phyloP scores from a whole-genome alignment of 2,113 vertebrate species.

The Puma concolor region DNA sequence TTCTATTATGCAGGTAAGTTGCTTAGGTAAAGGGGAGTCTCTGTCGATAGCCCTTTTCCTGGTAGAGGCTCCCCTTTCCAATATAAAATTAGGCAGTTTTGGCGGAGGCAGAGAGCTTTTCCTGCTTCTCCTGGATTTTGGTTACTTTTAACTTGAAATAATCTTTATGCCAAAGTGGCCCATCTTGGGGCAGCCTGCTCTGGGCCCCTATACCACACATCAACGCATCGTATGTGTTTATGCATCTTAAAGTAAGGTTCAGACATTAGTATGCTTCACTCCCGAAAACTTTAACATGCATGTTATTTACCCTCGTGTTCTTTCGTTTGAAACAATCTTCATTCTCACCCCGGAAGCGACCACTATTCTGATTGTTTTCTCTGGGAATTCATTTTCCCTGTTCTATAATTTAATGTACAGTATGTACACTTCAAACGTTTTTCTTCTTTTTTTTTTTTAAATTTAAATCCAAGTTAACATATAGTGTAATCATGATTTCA shows the following conservation, averaged over 20 bases:
- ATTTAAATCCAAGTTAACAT: no score
- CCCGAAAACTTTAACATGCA: not conserved
- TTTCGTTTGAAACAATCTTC: not conserved
- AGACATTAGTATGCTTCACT: not conserved
- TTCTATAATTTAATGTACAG: not conserved
- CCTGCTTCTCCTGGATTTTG: not conserved
- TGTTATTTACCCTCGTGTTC: not conserved
- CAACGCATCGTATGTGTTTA: not conserved
- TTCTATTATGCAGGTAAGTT: not conserved
- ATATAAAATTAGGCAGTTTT: not conserved
- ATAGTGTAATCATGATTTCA: no score
- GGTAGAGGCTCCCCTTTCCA: not conserved
- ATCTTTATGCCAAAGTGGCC: not conserved
- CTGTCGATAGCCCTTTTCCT: not conserved
- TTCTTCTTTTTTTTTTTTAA: no score
- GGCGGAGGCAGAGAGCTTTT: not conserved
- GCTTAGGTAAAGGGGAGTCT: not conserved
- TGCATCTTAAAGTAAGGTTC: slow-evolving; percentile 1
- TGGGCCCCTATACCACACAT: not conserved
- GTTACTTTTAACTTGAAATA: not conserved
- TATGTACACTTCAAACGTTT: not conserved
- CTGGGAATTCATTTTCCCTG: not conserved
- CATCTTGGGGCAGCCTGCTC: not conserved
- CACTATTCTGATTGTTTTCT: not conserved
- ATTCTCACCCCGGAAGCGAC: not conserved